Evolutionary conservation across 2,888 invertebrate genomes (phyloP).

Genomic region (Psococerastis gibbosa): DNA sequence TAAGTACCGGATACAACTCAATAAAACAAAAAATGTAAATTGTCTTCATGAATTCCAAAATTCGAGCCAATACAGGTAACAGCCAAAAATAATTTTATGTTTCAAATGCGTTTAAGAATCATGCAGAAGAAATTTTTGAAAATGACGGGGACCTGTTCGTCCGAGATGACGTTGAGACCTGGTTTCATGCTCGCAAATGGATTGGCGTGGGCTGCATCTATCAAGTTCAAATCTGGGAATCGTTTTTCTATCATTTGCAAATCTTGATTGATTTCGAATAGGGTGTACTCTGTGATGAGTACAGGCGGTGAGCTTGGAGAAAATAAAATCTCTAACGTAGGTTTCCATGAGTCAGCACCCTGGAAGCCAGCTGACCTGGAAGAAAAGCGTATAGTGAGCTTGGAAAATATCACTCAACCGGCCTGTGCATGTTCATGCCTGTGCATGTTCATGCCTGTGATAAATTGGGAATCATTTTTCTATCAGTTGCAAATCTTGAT

Average conservation of each 20-base stretch:
- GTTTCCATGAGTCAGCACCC: constrained; percentile 44
- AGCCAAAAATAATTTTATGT: too few species aligned
- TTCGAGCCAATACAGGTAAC: too few species aligned
- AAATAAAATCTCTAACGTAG: constrained; percentile 37
- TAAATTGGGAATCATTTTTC: constrained; percentile 28
- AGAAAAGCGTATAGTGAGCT: too few species aligned
- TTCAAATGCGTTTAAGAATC: too few species aligned
- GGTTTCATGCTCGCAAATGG: constrained; percentile 48
- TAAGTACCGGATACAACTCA: too few species aligned
- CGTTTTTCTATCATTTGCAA: constrained; percentile 33
- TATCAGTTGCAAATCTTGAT: constrained; percentile 38
- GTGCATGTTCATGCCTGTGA: too few species aligned
- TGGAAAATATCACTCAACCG: too few species aligned
- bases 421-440: too few species aligned
- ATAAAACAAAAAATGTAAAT: too few species aligned
- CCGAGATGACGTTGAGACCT: constrained; percentile 54
- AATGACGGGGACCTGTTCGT: constrained; percentile 45
- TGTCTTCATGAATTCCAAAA: too few species aligned
- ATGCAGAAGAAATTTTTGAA: constrained; percentile 58
- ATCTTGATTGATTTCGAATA: constrained; percentile 43
- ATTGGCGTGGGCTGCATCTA: constrained; percentile 37
- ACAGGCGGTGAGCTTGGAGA: constrained; percentile 34
- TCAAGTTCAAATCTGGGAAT: constrained; percentile 29
- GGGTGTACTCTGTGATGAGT: constrained; percentile 45
- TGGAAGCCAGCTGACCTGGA: constrained; percentile 39